phyloP scores from a whole-genome alignment of 2,888 invertebrate genomes.

The Zaprionus bogoriensis region DNA sequence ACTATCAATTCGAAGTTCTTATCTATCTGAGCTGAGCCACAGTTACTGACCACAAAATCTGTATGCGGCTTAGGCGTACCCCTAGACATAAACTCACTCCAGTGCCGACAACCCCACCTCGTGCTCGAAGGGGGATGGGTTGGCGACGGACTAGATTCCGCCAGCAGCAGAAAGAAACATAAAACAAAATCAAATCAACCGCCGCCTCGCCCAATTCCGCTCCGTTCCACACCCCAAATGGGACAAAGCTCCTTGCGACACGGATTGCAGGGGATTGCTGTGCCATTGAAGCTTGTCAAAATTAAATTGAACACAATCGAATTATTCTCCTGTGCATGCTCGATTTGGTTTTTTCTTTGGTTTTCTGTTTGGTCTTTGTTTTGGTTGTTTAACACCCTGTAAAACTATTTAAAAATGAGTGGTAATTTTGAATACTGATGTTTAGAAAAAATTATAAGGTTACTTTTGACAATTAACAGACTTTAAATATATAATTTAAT shows the following conservation, averaged over 20 bases:
- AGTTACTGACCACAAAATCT: slow-evolving; percentile 67
- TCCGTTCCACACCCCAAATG: slow-evolving; percentile 17
- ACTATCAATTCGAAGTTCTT: background rate
- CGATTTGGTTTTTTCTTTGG: slow-evolving; percentile 60
- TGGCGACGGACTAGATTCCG: slow-evolving; percentile 29
- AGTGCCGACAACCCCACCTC: background rate
- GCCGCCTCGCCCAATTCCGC: slow-evolving; percentile 55
- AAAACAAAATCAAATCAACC: slow-evolving; percentile 76
- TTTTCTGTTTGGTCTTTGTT: slow-evolving; percentile 53
- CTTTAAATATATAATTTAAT: no score
- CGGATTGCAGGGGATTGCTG: slow-evolving; percentile 30
- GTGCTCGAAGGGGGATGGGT: slow-evolving; percentile 21
- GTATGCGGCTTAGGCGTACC: slow-evolving; percentile 21
- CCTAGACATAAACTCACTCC: slow-evolving; percentile 7
- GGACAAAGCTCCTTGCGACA: slow-evolving; percentile 40
- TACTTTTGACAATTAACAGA: no score
- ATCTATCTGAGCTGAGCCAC: slow-evolving; percentile 45
- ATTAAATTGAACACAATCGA: slow-evolving; percentile 83
- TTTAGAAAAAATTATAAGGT: no score
- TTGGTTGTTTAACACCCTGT: slow-evolving; percentile 41
- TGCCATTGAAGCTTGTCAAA: slow-evolving; percentile 82
- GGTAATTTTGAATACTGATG: no score
- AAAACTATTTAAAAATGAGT: no score
- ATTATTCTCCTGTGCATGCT: slow-evolving; percentile 79
- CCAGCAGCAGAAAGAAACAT: slow-evolving; percentile 66